A percentile compares a stretch with the other conserved stretches of the same genome.
Evolutionary conservation across 1,140 invertebrate genomes (phyloP).

Genomic region (Lineus longissimus): DNA sequence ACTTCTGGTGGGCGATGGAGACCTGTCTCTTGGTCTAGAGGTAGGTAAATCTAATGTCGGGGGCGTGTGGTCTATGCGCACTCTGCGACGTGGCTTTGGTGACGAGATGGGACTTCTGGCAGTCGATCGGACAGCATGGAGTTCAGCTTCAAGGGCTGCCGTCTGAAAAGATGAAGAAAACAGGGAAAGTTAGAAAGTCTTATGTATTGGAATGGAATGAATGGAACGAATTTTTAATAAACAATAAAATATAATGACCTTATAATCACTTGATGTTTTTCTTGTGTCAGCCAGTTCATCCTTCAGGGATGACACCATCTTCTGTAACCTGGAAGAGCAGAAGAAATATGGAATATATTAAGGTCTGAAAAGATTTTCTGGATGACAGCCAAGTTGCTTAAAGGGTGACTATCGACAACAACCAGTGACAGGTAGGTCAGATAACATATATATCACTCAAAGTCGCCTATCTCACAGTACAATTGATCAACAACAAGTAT

Average conservation of each 20-base stretch:
- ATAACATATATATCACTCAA: no score
- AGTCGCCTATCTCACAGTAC: no score
- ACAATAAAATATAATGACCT: background rate
- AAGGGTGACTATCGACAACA: no score
- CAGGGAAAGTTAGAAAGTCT: no score
- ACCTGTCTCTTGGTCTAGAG: background rate
- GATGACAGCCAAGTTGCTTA: no score
- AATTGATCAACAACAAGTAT: no score
- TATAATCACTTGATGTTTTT: background rate
- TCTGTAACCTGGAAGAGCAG: background rate
- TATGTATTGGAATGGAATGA: no score
- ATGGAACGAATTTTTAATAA: background rate
- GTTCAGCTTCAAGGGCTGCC: background rate
- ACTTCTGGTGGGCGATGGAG: background rate
- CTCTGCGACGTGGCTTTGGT: background rate
- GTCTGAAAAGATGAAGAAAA: no score
- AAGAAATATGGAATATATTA: background rate
- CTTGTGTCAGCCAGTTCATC: conserved; percentile 1
- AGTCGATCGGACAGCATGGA: background rate
- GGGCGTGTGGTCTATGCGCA: background rate
- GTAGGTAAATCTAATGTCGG: background rate
- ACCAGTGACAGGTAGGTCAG: no score
- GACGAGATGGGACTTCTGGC: background rate
- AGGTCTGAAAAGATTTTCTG: no score
- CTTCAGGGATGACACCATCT: background rate